A percentile compares a stretch with the other conserved stretches of the same genome.
Evolutionary conservation across 2,797 vertebrate genomes (phyloP).

Genomic region (Sebastiscus tertius): DNA sequence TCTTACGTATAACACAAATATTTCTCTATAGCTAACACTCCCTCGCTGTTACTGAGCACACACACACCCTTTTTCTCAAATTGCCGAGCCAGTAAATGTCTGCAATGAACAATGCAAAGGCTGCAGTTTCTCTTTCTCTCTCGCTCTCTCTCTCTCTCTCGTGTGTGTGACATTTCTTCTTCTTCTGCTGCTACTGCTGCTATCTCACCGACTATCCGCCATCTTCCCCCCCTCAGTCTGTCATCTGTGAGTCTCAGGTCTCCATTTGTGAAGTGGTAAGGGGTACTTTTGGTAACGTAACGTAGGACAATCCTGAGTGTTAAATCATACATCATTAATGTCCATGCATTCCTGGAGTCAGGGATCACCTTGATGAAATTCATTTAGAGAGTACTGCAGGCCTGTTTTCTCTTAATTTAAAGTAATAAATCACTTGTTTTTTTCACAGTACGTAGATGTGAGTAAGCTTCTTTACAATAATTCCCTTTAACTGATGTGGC

Average conservation of each 20-base stretch:
- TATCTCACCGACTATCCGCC: constrained; percentile 70
- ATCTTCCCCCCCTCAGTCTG: constrained; percentile 61
- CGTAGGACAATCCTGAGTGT: constrained; percentile 7
- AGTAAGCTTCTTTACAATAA: not conserved
- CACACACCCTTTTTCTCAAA: constrained; percentile 51
- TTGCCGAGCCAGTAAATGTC: constrained; percentile 79
- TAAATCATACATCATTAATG: constrained; percentile 19
- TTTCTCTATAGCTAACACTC: constrained; percentile 62
- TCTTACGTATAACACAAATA: constrained; percentile 43
- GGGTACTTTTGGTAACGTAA: constrained; percentile 55
- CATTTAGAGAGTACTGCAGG: not conserved
- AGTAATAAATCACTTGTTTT: not conserved
- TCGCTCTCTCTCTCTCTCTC: constrained; percentile 49
- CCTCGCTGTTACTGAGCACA: constrained; percentile 48
- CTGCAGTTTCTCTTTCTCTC: constrained; percentile 70
- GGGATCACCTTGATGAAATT: not conserved
- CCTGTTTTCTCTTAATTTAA: not conserved
- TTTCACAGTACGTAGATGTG: not conserved
- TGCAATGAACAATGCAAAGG: constrained; percentile 86
- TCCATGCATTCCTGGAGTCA: constrained; percentile 8
- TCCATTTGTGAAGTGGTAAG: constrained; percentile 63
- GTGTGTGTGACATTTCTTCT: constrained; percentile 62
- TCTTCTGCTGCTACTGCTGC: constrained; percentile 61
- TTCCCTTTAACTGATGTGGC: not conserved
- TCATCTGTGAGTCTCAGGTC: constrained; percentile 71